Percentiles rank a stretch among this genome's conserved stretches.
These are phyloP conservation scores for Merodon equestris DNA, from an alignment of 2,888 invertebrate genomes.

Conservation along the genomic window DNA sequence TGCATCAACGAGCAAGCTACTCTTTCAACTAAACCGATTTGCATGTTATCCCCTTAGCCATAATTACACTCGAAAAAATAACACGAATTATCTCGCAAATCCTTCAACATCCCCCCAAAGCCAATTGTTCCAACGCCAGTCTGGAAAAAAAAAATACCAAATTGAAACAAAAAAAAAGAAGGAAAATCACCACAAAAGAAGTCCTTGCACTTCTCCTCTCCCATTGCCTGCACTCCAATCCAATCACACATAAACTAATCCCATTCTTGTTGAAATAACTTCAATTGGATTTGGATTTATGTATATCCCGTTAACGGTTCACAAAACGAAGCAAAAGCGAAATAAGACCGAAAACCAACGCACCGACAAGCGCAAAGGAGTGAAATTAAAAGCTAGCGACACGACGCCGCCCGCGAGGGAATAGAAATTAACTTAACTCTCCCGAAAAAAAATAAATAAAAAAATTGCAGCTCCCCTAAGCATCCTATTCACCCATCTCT, in stretches of 20 bases:
- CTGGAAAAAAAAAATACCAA: slow-evolving; percentile 40
- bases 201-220: slow-evolving; percentile 30
- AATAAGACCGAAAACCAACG: slow-evolving; percentile 2
- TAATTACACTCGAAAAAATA: slow-evolving; percentile 38
- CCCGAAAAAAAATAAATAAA: slow-evolving; percentile 8
- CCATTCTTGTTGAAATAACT: slow-evolving; percentile 62
- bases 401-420: slow-evolving; percentile 15
- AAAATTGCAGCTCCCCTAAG: too few relatives aligned
- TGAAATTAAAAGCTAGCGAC: slow-evolving; percentile 55
- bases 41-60: slow-evolving; percentile 43
- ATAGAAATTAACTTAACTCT: slow-evolving; percentile 54
- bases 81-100: slow-evolving; percentile 38
- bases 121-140: slow-evolving; percentile 46
- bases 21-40: slow-evolving; percentile 4
- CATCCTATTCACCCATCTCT: slow-evolving; percentile 6
- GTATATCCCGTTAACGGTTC: slow-evolving; percentile 62
- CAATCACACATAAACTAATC: slow-evolving; percentile 68
- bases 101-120: slow-evolving; percentile 43
- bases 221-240: slow-evolving; percentile 50
- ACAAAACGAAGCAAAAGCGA: slow-evolving; percentile 22
- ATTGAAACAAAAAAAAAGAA: too few relatives aligned
- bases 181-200: slow-evolving; percentile 12
- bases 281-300: slow-evolving; percentile 64
- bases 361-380: slow-evolving; percentile 19
- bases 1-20: too few relatives aligned